These are phyloP conservation scores for Apeltes quadracus DNA, from an alignment of 2,113 vertebrate species.

Conservation along the genomic window DNA sequence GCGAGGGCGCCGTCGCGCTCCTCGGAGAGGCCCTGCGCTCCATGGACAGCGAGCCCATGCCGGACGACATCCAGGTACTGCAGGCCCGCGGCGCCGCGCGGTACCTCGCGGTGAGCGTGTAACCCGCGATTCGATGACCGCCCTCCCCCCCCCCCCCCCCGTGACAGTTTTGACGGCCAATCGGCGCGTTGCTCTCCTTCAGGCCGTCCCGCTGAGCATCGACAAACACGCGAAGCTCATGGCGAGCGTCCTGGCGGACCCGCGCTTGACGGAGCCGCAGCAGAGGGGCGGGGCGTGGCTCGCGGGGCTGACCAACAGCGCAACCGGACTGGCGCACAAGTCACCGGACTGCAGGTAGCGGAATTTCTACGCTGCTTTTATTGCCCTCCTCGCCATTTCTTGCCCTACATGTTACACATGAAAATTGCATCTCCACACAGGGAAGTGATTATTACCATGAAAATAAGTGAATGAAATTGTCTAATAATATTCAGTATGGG, in stretches of 20 bases:
- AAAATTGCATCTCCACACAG: background rate
- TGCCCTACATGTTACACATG: too few relatives aligned
- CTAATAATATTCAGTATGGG: background rate
- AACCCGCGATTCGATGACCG: background rate
- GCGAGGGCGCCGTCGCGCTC: constrained; percentile 79
- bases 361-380: background rate
- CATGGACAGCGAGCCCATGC: constrained; percentile 75
- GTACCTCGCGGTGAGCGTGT: background rate
- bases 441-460: background rate
- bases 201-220: constrained; percentile 77
- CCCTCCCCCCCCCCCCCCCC: too few relatives aligned
- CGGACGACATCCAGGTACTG: constrained; percentile 76
- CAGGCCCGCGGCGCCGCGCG: too few relatives aligned
- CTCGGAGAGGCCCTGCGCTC: constrained; percentile 77
- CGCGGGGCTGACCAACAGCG: constrained; percentile 83
- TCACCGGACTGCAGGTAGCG: constrained; percentile 82
- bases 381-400: too few relatives aligned
- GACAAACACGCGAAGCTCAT: constrained; percentile 84
- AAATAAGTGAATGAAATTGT: background rate
- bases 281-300: constrained; percentile 87
- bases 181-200: background rate
- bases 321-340: constrained; percentile 71
- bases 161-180: background rate
- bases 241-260: constrained; percentile 85
- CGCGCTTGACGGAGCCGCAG: constrained; percentile 85